Percentiles rank a stretch among this genome's conserved stretches.
Evolutionary conservation across 2,797 vertebrate species (phyloP).

Genomic region (Antrozous pallidus): DNA sequence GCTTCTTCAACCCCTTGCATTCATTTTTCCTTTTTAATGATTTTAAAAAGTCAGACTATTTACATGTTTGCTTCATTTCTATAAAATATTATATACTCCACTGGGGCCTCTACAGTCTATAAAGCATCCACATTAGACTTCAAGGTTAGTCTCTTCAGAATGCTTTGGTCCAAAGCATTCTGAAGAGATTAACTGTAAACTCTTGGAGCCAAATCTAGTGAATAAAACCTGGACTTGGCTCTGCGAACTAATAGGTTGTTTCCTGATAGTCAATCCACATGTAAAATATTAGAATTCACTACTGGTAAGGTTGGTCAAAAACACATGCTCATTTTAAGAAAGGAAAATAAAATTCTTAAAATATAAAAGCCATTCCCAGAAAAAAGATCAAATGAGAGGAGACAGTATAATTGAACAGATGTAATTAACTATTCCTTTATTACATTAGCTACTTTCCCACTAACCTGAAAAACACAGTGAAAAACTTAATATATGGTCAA

Average conservation of each 20-base stretch:
- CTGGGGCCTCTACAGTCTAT: background rate
- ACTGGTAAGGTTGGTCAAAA: background rate
- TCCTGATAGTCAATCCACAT: background rate
- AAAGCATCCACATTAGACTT: background rate
- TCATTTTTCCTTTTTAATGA: background rate
- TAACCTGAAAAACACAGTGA: background rate
- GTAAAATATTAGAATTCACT: background rate
- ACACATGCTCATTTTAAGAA: background rate
- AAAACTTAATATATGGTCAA: slow-evolving; percentile 34
- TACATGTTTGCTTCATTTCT: slow-evolving; percentile 25
- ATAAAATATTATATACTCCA: background rate
- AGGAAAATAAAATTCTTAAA: slow-evolving; percentile 21
- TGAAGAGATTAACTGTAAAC: background rate
- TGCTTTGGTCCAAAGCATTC: background rate
- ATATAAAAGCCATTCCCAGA: slow-evolving; percentile 36
- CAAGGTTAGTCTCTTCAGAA: background rate
- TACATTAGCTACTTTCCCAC: background rate
- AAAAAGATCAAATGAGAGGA: background rate
- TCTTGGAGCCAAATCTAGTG: background rate
- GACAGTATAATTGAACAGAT: background rate
- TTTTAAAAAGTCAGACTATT: background rate
- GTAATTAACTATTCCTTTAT: slow-evolving; percentile 25
- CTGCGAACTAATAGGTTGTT: background rate
- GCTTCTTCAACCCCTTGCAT: background rate
- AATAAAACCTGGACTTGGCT: background rate